These are phyloP conservation scores for Psephotus haematonotus DNA, from an alignment of 2,113 vertebrate species.

Conservation along the genomic window DNA sequence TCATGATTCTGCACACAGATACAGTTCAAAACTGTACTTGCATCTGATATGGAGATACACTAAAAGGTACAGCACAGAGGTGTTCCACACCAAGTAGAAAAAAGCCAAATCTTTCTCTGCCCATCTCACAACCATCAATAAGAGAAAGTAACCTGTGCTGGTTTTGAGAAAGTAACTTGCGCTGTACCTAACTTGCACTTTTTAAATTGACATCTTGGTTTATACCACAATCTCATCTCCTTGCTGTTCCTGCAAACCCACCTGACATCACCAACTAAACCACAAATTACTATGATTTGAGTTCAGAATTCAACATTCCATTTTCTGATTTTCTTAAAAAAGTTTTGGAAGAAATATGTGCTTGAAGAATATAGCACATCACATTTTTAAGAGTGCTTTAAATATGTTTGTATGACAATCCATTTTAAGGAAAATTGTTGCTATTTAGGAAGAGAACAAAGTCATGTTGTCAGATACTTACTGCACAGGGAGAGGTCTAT, in stretches of 20 bases:
- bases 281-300: neutral
- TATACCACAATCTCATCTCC: fast-evolving
- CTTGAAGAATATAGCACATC: fast-evolving
- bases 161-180: neutral
- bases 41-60: neutral
- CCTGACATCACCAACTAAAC: neutral
- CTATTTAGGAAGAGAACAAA: neutral
- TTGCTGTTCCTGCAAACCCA: neutral
- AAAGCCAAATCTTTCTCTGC: neutral
- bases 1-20: neutral
- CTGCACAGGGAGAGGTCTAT: neutral
- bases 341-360: neutral
- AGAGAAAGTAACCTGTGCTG: fast-evolving
- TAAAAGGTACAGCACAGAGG: neutral
- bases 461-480: neutral
- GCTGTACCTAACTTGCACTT: neutral
- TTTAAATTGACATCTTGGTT: neutral
- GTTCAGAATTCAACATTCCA: neutral
- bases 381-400: neutral
- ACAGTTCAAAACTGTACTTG: fast-evolving
- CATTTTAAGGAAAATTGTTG: neutral
- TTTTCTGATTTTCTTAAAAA: neutral
- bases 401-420: neutral
- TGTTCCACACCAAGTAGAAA: neutral
- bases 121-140: neutral